Base-by-base conservation (phyloP, 1,140 invertebrate genomes). In the Bombus haemorrhoidalis region DNA sequence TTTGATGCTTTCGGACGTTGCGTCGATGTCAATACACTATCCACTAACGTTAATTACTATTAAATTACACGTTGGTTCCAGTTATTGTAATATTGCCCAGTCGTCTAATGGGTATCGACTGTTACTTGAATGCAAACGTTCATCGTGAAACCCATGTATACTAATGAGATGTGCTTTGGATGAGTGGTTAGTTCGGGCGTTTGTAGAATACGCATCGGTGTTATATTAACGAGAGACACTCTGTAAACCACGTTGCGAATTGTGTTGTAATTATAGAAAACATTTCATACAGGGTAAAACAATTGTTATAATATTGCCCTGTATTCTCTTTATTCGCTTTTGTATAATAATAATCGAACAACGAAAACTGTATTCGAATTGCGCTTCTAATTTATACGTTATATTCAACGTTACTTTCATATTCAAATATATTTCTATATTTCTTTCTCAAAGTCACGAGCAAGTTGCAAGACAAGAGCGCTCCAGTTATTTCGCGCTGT, bases 71-170 rank as follows among this genome's bases (percentile, higher is more conserved):
- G 84, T 39, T 75, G 78, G 28, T 68, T 32, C 79, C 62, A 34
- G 68, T 85, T 80, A 85, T 74, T 85, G 78, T 68, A 68, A 74
- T 57, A 59, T 73, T 66, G 71, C 34, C 43, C 79, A 75, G 78
- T 81, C 59, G 39, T 85, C 69, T 81, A 81, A 85, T 75, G n/a
- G 79, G 15, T 85, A 85, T 85, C 84, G 84, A 75, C 84, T 85
- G 79, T 85, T 85, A 43, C 84, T 81, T 74, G 59, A 81, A 81
- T 81, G 71, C 18, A 37, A 41, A 68, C 84, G 79, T 85, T 75
- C 62, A 85, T 85, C 68, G 83, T 34, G 12, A 12, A 66, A 81
- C 8, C n/a, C 34, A 43, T 81, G 68, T 68, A 85, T 74, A 34
- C n/a, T 85, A 81, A 81, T 85, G 78, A 72, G 53, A 81, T 72